phyloP scores from a whole-genome alignment of 2,113 vertebrate genomes.

The Bubo blakistoni region DNA sequence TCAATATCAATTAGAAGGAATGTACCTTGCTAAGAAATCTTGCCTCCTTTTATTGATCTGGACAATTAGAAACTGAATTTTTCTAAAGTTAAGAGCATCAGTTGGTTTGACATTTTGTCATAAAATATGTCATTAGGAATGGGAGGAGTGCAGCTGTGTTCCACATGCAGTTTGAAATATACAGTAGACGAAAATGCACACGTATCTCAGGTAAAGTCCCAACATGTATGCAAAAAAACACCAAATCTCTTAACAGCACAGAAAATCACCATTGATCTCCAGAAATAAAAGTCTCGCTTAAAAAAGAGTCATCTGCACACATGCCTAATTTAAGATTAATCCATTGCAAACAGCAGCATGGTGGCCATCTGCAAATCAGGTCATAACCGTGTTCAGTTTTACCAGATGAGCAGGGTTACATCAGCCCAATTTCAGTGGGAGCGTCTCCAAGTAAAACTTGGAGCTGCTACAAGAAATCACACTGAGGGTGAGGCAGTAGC shows the following conservation, averaged over 20 bases:
- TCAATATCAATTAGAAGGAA: constrained; percentile 47
- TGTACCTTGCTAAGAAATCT: constrained; percentile 1
- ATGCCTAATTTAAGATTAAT: neutral
- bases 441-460: neutral
- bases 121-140: neutral
- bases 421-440: neutral
- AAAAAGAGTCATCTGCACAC: neutral
- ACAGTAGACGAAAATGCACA: neutral
- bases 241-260: neutral
- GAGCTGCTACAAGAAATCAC: neutral
- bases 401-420: neutral
- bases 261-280: neutral
- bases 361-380: neutral
- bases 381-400: neutral
- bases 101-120: neutral
- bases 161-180: neutral
- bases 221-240: neutral
- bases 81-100: neutral
- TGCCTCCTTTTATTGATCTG: constrained; percentile 23
- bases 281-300: neutral
- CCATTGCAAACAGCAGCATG: neutral
- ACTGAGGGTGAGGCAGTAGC: neutral
- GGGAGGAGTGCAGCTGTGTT: neutral
- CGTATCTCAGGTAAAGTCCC: neutral
- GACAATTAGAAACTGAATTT: neutral